phyloP scores from a whole-genome alignment of 30 jellyfish, hydroid and myxozoan genomes.

The Morbakka virulenta region DNA sequence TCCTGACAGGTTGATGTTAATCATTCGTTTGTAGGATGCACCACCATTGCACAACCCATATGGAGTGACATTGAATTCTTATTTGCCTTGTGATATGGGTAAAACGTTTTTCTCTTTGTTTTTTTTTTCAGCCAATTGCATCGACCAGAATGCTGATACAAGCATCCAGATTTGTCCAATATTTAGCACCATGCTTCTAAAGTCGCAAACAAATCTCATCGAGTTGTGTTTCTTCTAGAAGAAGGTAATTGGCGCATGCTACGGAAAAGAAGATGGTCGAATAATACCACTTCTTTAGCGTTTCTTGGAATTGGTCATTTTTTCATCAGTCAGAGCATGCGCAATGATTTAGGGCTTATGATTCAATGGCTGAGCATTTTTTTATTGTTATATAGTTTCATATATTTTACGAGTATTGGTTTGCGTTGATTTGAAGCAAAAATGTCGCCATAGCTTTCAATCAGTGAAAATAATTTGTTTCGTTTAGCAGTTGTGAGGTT shows the following conservation, averaged over 20 bases:
- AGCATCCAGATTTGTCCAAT: constrained; percentile 48
- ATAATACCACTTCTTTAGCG: constrained; percentile 21
- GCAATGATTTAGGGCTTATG: not conserved
- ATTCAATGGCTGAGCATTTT: not conserved
- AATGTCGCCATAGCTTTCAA: not conserved
- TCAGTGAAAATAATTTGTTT: not conserved
- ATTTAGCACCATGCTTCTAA: constrained; percentile 22
- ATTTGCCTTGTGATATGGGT: constrained; percentile 17
- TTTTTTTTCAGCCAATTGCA: not conserved
- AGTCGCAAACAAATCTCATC: not conserved
- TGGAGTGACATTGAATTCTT: constrained; percentile 38
- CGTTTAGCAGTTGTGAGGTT: not conserved
- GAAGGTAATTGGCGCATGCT: constrained; percentile 49
- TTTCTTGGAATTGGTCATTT: not conserved
- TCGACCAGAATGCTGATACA: constrained; percentile 37
- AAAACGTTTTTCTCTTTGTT: constrained; percentile 24
- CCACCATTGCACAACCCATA: constrained; percentile 41
- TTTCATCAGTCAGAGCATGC: not conserved
- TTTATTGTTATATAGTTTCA: too few relatives aligned
- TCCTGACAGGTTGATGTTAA: constrained; percentile 11
- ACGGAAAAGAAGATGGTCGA: constrained; percentile 53
- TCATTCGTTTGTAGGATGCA: constrained; percentile 41
- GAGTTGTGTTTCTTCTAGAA: not conserved
- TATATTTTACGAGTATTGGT: not conserved
- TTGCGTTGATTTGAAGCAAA: not conserved